phyloP scores from a whole-genome alignment of 2,113 vertebrate species.

The Argyrosomus japonicus region DNA sequence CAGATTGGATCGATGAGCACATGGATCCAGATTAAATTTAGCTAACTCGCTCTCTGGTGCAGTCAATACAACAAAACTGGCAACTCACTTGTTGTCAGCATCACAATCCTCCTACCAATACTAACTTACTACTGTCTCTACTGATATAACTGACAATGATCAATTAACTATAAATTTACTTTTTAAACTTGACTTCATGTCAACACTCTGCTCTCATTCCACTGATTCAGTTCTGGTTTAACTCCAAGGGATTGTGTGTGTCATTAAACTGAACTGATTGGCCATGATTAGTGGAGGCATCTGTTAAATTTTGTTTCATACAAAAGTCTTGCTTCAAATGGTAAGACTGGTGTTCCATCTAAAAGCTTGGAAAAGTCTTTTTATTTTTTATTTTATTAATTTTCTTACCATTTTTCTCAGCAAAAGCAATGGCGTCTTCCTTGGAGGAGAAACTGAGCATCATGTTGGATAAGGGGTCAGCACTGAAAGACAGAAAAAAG shows the following conservation, averaged over 20 bases:
- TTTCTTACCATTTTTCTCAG: constrained; percentile 94
- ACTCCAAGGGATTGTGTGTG: not conserved
- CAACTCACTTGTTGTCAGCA: not conserved
- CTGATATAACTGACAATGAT: no score
- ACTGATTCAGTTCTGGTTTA: not conserved
- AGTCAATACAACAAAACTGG: not conserved
- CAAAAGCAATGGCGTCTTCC: constrained; percentile 95
- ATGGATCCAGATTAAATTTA: constrained; percentile 8
- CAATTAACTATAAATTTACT: not conserved
- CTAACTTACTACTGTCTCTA: no score
- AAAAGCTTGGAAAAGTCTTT: not conserved
- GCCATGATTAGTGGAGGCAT: not conserved
- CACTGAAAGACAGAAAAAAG: constrained; percentile 80
- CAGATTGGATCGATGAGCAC: not conserved
- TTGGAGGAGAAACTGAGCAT: constrained; percentile 90
- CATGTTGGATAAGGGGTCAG: constrained; percentile 96
- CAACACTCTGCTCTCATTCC: not conserved
- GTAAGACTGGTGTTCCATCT: not conserved
- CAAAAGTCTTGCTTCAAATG: not conserved
- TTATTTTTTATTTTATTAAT: not conserved
- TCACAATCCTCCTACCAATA: no score
- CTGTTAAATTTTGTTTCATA: not conserved
- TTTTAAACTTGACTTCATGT: not conserved
- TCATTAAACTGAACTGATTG: not conserved
- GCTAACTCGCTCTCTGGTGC: not conserved